Base-by-base conservation (phyloP, 2,113 vertebrate genomes). In the Sprattus sprattus region DNA sequence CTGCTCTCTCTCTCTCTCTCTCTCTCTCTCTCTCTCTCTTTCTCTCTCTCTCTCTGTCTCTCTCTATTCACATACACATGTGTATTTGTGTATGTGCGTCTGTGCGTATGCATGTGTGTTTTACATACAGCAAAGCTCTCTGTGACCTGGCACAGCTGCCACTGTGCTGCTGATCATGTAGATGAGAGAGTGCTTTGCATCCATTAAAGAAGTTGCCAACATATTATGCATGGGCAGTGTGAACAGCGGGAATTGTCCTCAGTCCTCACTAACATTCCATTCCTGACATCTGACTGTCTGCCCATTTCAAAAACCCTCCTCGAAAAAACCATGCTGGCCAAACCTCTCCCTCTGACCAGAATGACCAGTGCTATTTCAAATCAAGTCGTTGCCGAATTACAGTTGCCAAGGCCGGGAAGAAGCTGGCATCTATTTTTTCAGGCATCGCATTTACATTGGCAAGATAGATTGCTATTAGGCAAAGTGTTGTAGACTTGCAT, bases 101-200 rank as follows among this genome's bases (percentile, higher is more conserved):
- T 75, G 67, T 39, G 67, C 18, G 28, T 75, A 28, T 75, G 67
- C 11, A 9, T 78, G 71, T 78, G 71, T 78, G 71, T 78, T 78
- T 78, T 44, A 78, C 71, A 78, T 78, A 78, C 71, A 78, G 71
- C 71, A 44, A 0, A 78, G 71, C 71, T 78, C 71, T 5, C 71
- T 44, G 71, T 78, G 71, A 78, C 71, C 71, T 11, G 25, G 28
- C 71, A 32, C 71, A 78, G 71, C 71, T 78, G 71, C 71, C 71
- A 78, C 71, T 16, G 32, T 10, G 28, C 71, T 78, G 71, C 71
- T 39, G 71, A 78, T 39, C 71, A 32, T 39, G 28, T 78, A 78
- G 71, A 78, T 78, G 71, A 78, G 71, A 78, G 71, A 78, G 71
- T 1, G 71, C 71, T 44, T 9, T 78, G 71, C 71, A 78, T 78